A percentile compares a stretch with the other conserved stretches of the same genome.
Conservation (phyloP, 2,888 invertebrate genomes). For the Tinea semifulvella region DNA sequence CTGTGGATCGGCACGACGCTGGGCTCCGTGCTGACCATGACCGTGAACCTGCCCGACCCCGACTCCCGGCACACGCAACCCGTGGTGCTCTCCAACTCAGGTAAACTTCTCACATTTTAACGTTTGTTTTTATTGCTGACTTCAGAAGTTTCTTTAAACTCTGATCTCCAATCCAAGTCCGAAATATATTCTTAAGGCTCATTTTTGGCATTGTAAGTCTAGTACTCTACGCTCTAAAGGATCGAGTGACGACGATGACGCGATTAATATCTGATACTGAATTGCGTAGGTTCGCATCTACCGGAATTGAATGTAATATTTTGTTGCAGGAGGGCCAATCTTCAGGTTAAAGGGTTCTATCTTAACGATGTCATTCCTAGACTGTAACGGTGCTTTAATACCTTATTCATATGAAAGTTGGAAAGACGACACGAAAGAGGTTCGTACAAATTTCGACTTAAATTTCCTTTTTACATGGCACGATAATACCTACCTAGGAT, state of each 20-base stretch:
- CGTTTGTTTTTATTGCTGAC: no score
- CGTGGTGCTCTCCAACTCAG: slow-evolving; percentile 87
- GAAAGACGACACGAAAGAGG: slow-evolving; percentile 86
- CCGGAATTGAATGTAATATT: neutral
- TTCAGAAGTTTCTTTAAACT: no score
- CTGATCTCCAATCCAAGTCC: no score
- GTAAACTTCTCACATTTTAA: slow-evolving; percentile 58
- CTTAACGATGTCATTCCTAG: slow-evolving; percentile 93
- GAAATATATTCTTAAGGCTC: no score
- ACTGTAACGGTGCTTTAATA: slow-evolving; percentile 92
- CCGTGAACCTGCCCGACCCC: slow-evolving; percentile 82
- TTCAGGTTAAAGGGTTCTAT: slow-evolving; percentile 97
- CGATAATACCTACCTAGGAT: no score
- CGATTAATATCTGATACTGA: no score
- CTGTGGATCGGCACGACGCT: slow-evolving; percentile 98
- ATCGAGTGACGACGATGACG: no score
- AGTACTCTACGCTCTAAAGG: no score
- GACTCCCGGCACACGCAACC: slow-evolving; percentile 86
- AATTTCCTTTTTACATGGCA: slow-evolving; percentile 16
- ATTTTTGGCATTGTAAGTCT: no score
- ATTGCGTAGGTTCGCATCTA: neutral
- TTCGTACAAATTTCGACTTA: slow-evolving; percentile 26
- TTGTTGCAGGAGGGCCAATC: slow-evolving; percentile 86
- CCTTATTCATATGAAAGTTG: slow-evolving; percentile 91
- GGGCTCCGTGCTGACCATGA: slow-evolving; percentile 94